Evolutionary conservation across 1,140 invertebrate genomes (phyloP), one percentile per base, ranked within the genome.

Genomic region (Drosophila oshimai): DNA sequence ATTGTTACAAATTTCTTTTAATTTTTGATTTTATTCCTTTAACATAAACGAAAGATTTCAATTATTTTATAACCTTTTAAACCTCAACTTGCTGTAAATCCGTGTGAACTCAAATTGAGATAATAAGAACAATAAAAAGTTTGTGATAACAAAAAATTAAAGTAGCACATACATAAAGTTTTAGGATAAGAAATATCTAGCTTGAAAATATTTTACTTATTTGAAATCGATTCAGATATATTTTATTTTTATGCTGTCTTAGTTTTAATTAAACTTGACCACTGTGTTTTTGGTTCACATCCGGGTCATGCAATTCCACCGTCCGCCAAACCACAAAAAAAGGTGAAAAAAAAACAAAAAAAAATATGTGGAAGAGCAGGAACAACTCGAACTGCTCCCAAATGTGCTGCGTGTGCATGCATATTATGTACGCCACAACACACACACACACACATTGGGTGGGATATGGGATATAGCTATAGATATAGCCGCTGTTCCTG

Each of bases 341-440:
- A 13, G n/a, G n/a, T n/a, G n/a, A n/a, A n/a, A 4, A 39, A 15
- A 39, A 54, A 7, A 29, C 10, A 12, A 37, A 26, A 24, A 42
- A 17, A 36, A 20, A 26, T 29, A 39, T 20, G 31, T 37, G 45
- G 41, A 60, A 54, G 50, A 64, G 47, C 50, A 51, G 29, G 9
- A 28, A 46, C 68, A 49, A 39, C 57, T 70, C 58, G 50, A 83
- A 78, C 70, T 71, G 50, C 74, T 79, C 74, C 79, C 79, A 79
- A 86, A 83, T 79, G 79, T 71, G 58, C 79, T 83, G 79, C 70
- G 79, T 78, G 79, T 78, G 74, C 70, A 78, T 84, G 78, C 78
- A 81, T 76, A 77, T 74, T 76, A 69, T 64, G 58, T 44, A 69
- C 51, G 36, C 17, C 10, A 15, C 34, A 22, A 3, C 10, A 29